Percentiles rank a stretch among this genome's conserved stretches.
These are phyloP conservation scores for Amphiura filiformis DNA, from an alignment of 35 echinoderm and acorn worm species.

Conservation along the genomic window DNA sequence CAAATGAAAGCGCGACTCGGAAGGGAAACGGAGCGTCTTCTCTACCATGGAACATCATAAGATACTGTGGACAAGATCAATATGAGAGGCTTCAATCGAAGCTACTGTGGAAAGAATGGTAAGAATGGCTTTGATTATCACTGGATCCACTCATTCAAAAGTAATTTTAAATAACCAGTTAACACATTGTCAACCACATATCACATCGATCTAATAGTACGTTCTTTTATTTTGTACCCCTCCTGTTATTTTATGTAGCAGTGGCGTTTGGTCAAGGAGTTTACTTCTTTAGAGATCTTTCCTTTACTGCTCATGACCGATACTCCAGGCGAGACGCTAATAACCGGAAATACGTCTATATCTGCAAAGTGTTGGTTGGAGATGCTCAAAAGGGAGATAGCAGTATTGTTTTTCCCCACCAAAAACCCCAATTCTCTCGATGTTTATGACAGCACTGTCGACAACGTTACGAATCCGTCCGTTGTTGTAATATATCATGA, in stretches of 20 bases:
- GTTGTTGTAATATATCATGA: conserved; percentile 45
- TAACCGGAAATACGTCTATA: conserved; percentile 20
- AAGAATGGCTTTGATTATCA: no score
- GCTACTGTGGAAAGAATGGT: conserved; percentile 59
- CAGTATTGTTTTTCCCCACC: neutral
- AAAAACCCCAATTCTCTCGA: neutral
- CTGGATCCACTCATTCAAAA: no score
- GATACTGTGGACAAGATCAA: conserved; percentile 34
- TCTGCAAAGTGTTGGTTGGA: conserved; percentile 27
- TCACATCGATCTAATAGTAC: no score
- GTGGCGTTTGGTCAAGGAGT: conserved; percentile 23
- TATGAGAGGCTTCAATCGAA: conserved; percentile 37
- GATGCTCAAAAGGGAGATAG: neutral
- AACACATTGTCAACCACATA: no score
- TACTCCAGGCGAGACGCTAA: conserved; percentile 4
- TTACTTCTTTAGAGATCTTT: conserved; percentile 32
- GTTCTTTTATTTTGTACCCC: no score
- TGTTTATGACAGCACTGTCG: conserved; percentile 26
- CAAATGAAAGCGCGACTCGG: neutral
- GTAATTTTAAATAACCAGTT: no score
- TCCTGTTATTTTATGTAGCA: neutral
- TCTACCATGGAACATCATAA: conserved; percentile 40
- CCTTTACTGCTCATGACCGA: neutral
- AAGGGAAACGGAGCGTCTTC: neutral
- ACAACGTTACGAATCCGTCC: conserved; percentile 7